phyloP scores from a whole-genome alignment of 2,888 invertebrate genomes.

The Malthinus flaveolus region DNA sequence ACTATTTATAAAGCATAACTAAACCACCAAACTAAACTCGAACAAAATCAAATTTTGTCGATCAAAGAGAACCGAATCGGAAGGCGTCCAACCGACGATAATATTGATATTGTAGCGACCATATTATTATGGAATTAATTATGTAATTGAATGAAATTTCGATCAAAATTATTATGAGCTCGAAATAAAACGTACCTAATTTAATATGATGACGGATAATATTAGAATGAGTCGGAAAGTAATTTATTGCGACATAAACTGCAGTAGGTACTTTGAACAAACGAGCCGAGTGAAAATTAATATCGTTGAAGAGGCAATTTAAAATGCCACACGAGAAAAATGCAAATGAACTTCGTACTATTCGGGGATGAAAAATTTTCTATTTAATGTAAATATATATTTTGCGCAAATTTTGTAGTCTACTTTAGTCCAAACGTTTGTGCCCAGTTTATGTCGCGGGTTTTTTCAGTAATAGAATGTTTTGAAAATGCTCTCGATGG shows the following conservation, averaged over 20 bases:
- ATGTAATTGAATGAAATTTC: constrained; percentile 9
- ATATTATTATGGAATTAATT: neutral
- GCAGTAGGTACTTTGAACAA: constrained; percentile 23
- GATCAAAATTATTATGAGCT: constrained; percentile 19
- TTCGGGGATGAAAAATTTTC: neutral
- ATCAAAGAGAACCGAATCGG: neutral
- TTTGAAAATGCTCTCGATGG: too few relatives aligned
- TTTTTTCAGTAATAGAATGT: too few relatives aligned
- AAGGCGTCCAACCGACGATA: neutral
- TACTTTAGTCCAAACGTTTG: too few relatives aligned
- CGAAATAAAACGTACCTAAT: constrained; percentile 12
- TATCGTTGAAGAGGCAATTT: constrained; percentile 22
- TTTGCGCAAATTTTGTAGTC: too few relatives aligned
- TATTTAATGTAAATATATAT: neutral
- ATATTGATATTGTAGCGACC: neutral
- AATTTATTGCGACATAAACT: constrained; percentile 26
- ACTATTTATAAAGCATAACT: neutral
- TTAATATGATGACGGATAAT: constrained; percentile 17
- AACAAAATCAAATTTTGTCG: neutral
- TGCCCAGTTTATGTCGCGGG: too few relatives aligned
- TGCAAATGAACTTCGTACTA: constrained; percentile 5
- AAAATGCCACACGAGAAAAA: constrained; percentile 17
- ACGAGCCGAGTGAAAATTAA: constrained; percentile 18
- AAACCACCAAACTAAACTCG: too few relatives aligned
- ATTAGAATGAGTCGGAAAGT: constrained; percentile 20